Percentiles rank a stretch among this genome's conserved stretches.
phyloP scores from a whole-genome alignment of 2,113 vertebrate species.

The Rhabdornis inornatus region DNA sequence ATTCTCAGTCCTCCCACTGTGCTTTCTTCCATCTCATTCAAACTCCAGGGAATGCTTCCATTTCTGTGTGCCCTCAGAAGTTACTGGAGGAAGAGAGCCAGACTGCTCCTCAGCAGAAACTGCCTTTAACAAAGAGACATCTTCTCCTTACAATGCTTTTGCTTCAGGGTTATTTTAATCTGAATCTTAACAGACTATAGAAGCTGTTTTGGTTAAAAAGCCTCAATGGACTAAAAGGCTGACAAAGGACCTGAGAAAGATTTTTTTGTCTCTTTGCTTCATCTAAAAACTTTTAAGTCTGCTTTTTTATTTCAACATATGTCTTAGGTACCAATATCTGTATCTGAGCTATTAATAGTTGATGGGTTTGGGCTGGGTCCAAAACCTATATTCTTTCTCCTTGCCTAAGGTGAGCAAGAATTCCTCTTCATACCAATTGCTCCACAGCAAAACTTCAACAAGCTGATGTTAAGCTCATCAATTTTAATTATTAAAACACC shows the following conservation, averaged over 20 bases:
- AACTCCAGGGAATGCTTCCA: neutral
- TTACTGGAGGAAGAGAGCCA: neutral
- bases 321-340: neutral
- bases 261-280: neutral
- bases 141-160: neutral
- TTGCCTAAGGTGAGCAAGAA: neutral
- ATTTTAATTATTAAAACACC: neutral
- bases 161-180: constrained; percentile 9
- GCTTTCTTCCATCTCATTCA: neutral
- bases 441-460: neutral
- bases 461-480: neutral
- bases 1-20: fast-evolving
- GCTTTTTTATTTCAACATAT: neutral
- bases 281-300: neutral
- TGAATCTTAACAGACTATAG: neutral
- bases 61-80: neutral
- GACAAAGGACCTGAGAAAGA: neutral
- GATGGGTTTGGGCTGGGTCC: neutral
- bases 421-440: neutral
- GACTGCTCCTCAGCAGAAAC: constrained; percentile 17
- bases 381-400: neutral
- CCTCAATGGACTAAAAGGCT: neutral
- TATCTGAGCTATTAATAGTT: neutral
- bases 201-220: constrained; percentile 20
- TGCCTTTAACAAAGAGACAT: neutral